Percentiles rank a stretch among this genome's conserved stretches.
Evolutionary conservation across 2,888 invertebrate species (phyloP).

Genomic region (Drosophila borealis): DNA sequence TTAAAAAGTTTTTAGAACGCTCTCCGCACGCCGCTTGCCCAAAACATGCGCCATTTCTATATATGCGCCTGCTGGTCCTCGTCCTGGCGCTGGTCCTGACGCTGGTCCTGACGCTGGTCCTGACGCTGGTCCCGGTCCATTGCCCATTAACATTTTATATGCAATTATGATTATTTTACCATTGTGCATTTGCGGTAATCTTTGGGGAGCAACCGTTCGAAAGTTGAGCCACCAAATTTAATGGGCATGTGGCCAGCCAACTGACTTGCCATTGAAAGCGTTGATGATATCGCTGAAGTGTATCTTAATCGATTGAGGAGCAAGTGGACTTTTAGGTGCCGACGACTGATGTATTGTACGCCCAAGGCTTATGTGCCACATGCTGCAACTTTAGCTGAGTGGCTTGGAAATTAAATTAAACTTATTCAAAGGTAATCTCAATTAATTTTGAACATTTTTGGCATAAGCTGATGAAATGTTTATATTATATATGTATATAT

Average conservation of each 20-base stretch:
- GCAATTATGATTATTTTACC: constrained; percentile 81
- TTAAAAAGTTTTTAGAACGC: constrained; percentile 75
- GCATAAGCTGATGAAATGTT: not conserved
- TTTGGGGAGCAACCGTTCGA: constrained; percentile 72
- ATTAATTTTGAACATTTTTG: constrained; percentile 1
- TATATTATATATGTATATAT: not conserved
- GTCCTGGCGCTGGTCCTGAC: constrained; percentile 5
- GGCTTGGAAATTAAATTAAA: constrained; percentile 39
- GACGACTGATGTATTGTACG: constrained; percentile 10
- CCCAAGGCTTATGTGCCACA: constrained; percentile 45
- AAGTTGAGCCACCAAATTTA: constrained; percentile 60
- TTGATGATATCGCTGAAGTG: constrained; percentile 36
- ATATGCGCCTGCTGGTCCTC: constrained; percentile 6
- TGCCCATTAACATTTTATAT: constrained; percentile 81
- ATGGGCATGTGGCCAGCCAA: constrained; percentile 54
- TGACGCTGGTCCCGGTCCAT: constrained; percentile 57
- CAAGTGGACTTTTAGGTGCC: not conserved
- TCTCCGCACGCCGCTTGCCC: constrained; percentile 23
- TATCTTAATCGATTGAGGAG: constrained; percentile 16
- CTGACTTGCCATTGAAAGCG: constrained; percentile 37
- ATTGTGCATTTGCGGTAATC: constrained; percentile 81
- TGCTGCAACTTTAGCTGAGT: constrained; percentile 40
- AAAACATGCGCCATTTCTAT: constrained; percentile 27
- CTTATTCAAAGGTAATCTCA: constrained; percentile 22
- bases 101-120: constrained; percentile 9